Base-by-base conservation (phyloP, 2,888 invertebrate species). In the Smittia aterrima region DNA sequence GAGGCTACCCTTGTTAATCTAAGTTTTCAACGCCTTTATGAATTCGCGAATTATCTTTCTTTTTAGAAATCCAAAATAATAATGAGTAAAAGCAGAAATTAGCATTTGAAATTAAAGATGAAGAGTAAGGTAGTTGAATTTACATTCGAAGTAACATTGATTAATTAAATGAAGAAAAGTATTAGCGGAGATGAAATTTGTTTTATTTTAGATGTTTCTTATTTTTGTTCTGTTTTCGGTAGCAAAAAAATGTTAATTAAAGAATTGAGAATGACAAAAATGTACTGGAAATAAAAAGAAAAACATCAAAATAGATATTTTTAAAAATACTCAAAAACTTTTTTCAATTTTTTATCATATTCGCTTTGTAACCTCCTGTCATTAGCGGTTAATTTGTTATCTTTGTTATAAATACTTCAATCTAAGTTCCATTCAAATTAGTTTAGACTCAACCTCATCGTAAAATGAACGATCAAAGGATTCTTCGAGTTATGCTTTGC, bases 221-320 rank as follows among this genome's bases (percentile, higher is more conserved):
- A 53, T 53, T 32, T 70, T 67, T 54, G 18, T 70, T 70, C n/a
- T 25, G 18, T 70, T 70, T 11, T 70, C 53, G 24, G 54, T 53
- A 54, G 54, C 53, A 70, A 53, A 68, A 68, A 18, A 64, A 25
- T 16, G 32, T 64, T 70, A 70, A 54, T 70, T 32, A 54, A 70
- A 54, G 41, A 25, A 70, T 24, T 54, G 54, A 70, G 54, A 70
- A 68, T 24, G 47, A 68, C 11, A 54, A 70, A 70, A 54, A 53
- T 53, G 25, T 70, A 53, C 53, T 53, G 53, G 47, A 53, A 53
- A 70, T 41, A 70, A 41, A 47, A 68, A 47, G 13, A 68, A 47
- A 70, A 70, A 47, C 47, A 53, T 53, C 47, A 70, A 58, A 70
- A 70, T 70, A 70, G 70, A 41, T 70, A 70, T 70, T 70, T 70